A percentile compares a stretch with the other conserved stretches of the same genome.
Evolutionary conservation across 2,888 invertebrate genomes (phyloP).

Genomic region (Lepidochrysops patricia): DNA sequence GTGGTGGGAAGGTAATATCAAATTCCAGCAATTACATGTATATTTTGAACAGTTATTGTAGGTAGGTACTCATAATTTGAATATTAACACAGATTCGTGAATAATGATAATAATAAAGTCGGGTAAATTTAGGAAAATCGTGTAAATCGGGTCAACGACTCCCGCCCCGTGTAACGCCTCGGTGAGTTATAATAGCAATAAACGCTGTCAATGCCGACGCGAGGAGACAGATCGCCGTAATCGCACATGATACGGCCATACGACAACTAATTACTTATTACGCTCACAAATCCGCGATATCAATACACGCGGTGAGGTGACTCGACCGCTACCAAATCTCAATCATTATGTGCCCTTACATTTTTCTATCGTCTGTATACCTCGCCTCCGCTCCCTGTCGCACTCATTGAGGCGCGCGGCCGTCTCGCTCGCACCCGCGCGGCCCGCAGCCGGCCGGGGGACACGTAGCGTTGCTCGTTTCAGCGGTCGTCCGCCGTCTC

Average conservation of each 20-base stretch:
- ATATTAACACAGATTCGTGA: background rate
- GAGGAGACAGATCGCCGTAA: background rate
- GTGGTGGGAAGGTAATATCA: no score
- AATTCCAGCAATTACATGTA: no score
- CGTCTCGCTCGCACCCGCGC: constrained; percentile 42
- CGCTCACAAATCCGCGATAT: constrained; percentile 37
- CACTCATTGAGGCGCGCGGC: constrained; percentile 14
- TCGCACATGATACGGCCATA: no score
- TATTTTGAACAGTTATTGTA: no score
- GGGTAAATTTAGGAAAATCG: background rate
- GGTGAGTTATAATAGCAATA: background rate
- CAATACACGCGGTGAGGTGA: constrained; percentile 23
- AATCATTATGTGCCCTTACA: constrained; percentile 50
- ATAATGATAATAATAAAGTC: background rate
- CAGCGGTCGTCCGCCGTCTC: constrained; percentile 63
- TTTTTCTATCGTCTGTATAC: constrained; percentile 54
- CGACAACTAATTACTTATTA: background rate
- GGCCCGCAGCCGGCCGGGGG: constrained; percentile 43
- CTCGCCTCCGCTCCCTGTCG: constrained; percentile 32
- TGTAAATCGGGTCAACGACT: background rate
- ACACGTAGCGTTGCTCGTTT: constrained; percentile 56
- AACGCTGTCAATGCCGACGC: background rate
- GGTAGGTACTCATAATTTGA: background rate
- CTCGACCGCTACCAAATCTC: constrained; percentile 31
- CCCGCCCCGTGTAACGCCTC: background rate